Evolutionary conservation across 2,888 invertebrate species (phyloP).

Genomic region (Norana najaformis): DNA sequence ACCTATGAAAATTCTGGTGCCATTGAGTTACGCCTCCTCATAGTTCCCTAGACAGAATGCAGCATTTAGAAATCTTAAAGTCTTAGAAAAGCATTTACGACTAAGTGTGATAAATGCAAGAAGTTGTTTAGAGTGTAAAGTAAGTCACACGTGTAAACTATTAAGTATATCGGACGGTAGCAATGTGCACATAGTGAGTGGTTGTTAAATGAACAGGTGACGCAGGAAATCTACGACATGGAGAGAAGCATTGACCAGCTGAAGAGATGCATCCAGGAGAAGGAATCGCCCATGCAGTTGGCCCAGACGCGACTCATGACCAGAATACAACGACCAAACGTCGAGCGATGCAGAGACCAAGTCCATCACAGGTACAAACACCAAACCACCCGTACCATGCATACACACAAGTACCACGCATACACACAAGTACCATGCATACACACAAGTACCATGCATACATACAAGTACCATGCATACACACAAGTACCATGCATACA

Average conservation of each 20-base stretch:
- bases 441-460: not conserved
- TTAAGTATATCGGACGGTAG: not conserved
- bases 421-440: not conserved
- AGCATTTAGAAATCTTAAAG: too few species aligned
- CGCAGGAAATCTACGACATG: constrained; percentile 89
- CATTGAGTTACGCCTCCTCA: too few species aligned
- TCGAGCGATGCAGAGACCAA: constrained; percentile 85
- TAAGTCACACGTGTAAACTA: not conserved
- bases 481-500: not conserved
- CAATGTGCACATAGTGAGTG: not conserved
- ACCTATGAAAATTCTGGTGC: too few species aligned
- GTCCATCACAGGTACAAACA: constrained; percentile 74
- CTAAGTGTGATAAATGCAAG: too few species aligned
- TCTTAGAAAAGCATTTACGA: too few species aligned
- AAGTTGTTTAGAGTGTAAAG: too few species aligned
- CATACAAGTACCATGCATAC: not conserved
- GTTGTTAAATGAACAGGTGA: constrained; percentile 68
- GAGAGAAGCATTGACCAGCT: constrained; percentile 87
- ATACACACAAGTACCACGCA: not conserved
- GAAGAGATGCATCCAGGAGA: constrained; percentile 87
- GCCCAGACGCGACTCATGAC: constrained; percentile 85
- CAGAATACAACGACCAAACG: constrained; percentile 81
- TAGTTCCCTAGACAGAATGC: too few species aligned
- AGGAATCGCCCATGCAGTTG: constrained; percentile 66
- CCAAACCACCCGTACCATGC: not conserved